Conservation (phyloP, 2,888 invertebrate genomes). For the Eumerus sabulonum region DNA sequence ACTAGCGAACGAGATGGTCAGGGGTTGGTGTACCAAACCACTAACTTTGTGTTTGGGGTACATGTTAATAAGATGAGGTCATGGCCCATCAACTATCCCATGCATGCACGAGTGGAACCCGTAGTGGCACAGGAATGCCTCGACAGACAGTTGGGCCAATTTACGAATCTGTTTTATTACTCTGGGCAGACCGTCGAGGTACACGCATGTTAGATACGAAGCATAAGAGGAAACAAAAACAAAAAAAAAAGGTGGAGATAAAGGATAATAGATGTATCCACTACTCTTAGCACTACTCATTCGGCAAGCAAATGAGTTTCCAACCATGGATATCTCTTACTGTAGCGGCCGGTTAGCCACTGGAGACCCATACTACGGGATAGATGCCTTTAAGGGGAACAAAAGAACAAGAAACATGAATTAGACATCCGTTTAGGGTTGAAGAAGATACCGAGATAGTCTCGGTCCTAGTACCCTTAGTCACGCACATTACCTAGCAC, state of each 20-base stretch:
- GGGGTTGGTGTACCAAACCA: conserved; percentile 17
- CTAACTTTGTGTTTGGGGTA: conserved; percentile 19
- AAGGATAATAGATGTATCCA: too few relatives aligned
- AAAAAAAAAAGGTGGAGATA: too few relatives aligned
- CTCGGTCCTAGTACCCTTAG: conserved; percentile 46
- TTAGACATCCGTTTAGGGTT: conserved; percentile 58
- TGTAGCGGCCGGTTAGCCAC: conserved; percentile 33
- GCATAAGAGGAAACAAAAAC: too few relatives aligned
- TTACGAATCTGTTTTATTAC: conserved; percentile 66
- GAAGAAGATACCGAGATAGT: conserved; percentile 39
- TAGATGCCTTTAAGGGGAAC: conserved; percentile 25
- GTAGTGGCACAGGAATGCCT: not conserved
- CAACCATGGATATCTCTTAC: not conserved
- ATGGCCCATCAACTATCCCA: conserved; percentile 59
- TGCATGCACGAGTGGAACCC: conserved; percentile 36
- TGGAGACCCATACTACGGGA: conserved; percentile 48
- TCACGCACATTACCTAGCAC: conserved; percentile 51
- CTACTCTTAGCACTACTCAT: conserved; percentile 15
- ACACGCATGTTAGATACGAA: conserved; percentile 44
- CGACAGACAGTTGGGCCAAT: conserved; percentile 46
- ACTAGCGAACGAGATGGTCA: conserved; percentile 9
- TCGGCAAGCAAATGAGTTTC: conserved; percentile 55
- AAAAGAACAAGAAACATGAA: conserved; percentile 61
- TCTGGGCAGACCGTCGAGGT: conserved; percentile 38
- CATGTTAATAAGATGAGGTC: conserved; percentile 66